Percentiles rank a stretch among this genome's conserved stretches.
These are phyloP conservation scores for Plotosus lineatus DNA, from an alignment of 2,113 vertebrate species.

Conservation along the genomic window DNA sequence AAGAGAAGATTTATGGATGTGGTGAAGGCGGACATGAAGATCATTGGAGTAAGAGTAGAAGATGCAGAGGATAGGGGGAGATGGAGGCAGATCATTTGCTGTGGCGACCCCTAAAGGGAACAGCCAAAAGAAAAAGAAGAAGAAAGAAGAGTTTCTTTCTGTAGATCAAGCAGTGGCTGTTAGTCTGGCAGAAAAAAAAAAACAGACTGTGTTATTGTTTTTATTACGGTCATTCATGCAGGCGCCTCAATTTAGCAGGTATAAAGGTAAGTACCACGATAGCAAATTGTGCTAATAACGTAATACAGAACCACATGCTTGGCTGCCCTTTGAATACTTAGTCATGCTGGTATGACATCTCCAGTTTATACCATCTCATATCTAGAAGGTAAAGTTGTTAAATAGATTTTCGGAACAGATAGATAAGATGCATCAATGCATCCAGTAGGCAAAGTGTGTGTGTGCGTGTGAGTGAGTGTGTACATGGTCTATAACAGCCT, in stretches of 20 bases:
- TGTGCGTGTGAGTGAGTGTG: too few relatives aligned
- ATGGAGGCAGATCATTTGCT: too few relatives aligned
- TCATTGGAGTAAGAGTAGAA: too few relatives aligned
- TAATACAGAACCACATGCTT: background rate
- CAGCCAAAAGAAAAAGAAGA: too few relatives aligned
- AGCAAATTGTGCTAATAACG: background rate
- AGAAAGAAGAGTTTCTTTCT: too few relatives aligned
- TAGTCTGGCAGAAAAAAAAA: background rate
- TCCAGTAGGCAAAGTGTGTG: background rate
- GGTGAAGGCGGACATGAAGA: too few relatives aligned
- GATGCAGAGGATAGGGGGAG: too few relatives aligned
- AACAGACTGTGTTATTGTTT: background rate
- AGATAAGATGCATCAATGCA: background rate
- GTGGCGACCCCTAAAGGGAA: too few relatives aligned
- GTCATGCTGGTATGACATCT: background rate
- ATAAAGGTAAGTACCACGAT: constrained; percentile 6
- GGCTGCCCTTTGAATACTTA: constrained; percentile 29
- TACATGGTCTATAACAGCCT: too few relatives aligned
- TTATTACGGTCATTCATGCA: background rate
- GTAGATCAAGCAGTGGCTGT: background rate
- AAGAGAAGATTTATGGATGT: too few relatives aligned
- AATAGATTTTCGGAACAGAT: background rate
- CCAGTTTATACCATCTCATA: background rate
- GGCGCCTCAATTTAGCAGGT: background rate
- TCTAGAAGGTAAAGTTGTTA: background rate